Base-by-base conservation (phyloP, 2,888 invertebrate species). In the Plebejus argus region DNA sequence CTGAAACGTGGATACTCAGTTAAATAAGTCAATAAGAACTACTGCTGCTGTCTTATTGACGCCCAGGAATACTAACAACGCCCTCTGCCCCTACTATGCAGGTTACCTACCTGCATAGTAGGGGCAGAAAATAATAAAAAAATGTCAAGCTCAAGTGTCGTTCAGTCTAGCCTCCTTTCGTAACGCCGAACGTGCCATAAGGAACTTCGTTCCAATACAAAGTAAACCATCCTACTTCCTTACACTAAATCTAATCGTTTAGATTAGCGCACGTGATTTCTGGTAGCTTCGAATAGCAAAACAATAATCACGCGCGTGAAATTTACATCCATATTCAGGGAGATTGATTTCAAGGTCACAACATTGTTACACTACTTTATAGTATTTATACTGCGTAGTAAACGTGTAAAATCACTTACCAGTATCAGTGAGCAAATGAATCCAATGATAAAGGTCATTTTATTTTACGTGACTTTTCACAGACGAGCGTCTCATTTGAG, bases 361-460 rank as follows among this genome's bases (percentile, higher is more conserved):
- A 18, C 18, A 53, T 53, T 53, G 53, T 53, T 53, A 18, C 53
- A 5, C 53, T 53, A 18, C 18, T 53, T 1, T 53, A 53, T 53
- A 1, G 18, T 53, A 18, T 18, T 18, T 53, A 53, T 53, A 53
- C 53, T 53, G 18, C 53, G 4, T 18, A 53, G 18, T 53, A 53
- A 53, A 18, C 5, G 53, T 53, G 53, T 53, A 15, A 53, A 53
- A 53, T 53, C 1, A 79, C 93, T 92, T 82, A 94, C 93, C 91
- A 93, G 80, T 70, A 92, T 81, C 12, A 94, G 83, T 58, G 93
- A 91, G 83, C 84, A 85, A 82, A 93, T 88, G 79, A 93, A 91
- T 77, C 92, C 93, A 39, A 84, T 84, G 78, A 92, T 89, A 80
- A 88, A 88, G 76, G 83, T 86, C 92, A 93, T 93, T 86, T 86